A percentile compares a stretch with the other conserved stretches of the same genome.
Evolutionary conservation across 2,888 invertebrate genomes (phyloP).

Genomic region (Dasypogon diadema): DNA sequence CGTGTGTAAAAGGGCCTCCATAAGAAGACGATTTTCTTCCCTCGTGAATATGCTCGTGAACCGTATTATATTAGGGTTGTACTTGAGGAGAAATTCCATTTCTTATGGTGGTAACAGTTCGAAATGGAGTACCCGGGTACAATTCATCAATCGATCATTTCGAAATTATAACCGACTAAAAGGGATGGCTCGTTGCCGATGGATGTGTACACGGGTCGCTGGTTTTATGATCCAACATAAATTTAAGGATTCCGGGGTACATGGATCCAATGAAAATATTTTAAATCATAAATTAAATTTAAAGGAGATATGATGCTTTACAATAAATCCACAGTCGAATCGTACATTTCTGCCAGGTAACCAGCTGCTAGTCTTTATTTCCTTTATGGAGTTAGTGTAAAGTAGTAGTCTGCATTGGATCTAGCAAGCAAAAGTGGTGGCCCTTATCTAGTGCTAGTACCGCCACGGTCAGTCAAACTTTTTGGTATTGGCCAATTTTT

Average conservation of each 20-base stretch:
- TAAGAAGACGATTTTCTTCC: not conserved
- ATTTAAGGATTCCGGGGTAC: constrained; percentile 2
- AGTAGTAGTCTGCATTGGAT: too few relatives aligned
- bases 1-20: not conserved
- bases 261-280: too few relatives aligned
- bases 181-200: constrained; percentile 30
- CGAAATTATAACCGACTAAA: constrained; percentile 17
- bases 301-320: too few relatives aligned
- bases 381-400: too few relatives aligned
- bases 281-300: too few relatives aligned
- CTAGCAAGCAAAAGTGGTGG: too few relatives aligned
- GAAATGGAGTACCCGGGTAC: not conserved
- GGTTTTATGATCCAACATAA: constrained; percentile 43
- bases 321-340: too few relatives aligned
- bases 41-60: constrained; percentile 1
- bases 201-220: constrained; percentile 33
- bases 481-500: too few relatives aligned
- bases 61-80: constrained; percentile 24
- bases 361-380: too few relatives aligned
- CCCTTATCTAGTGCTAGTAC: too few relatives aligned
- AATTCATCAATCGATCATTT: constrained; percentile 49
- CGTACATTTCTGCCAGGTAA: too few relatives aligned
- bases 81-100: not conserved
- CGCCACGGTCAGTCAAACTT: too few relatives aligned
- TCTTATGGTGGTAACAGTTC: not conserved